Conservation (phyloP, 1,140 invertebrate genomes). For the Lepidurus packardi region DNA sequence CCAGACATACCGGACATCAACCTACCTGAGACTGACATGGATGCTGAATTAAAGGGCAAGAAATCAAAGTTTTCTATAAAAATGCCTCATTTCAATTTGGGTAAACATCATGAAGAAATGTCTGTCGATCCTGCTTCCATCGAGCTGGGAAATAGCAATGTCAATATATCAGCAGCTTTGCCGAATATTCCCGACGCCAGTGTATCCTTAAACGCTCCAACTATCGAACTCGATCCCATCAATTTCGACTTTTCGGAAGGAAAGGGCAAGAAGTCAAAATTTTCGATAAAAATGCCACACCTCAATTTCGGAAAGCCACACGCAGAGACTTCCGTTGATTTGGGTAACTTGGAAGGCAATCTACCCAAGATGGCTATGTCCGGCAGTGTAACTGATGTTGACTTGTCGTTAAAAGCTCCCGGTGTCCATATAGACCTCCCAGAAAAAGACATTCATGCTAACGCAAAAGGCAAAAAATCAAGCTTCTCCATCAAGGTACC, state of each 20-base stretch:
- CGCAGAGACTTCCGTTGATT: background rate
- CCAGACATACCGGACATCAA: background rate
- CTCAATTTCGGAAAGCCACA: background rate
- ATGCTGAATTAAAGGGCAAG: background rate
- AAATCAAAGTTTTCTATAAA: background rate
- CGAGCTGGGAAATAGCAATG: background rate
- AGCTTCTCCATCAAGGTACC: background rate
- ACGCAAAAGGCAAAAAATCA: background rate
- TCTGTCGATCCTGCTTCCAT: too few relatives aligned
- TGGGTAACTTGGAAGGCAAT: background rate
- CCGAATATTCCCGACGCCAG: background rate
- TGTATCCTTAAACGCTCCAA: background rate
- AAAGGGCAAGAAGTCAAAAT: background rate
- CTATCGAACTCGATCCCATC: background rate
- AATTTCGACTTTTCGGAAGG: background rate
- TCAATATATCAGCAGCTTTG: background rate
- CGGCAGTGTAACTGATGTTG: background rate
- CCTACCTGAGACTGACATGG: background rate
- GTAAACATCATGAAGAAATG: background rate
- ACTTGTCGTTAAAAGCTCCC: slow-evolving; percentile 24
- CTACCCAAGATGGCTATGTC: background rate
- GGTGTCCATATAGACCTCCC: background rate
- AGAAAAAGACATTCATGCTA: background rate
- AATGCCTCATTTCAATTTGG: background rate
- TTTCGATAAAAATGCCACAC: background rate